A percentile compares a stretch with the other conserved stretches of the same genome.
These are phyloP conservation scores for Sebastes minor DNA, from an alignment of 2,797 vertebrate species.

Conservation along the genomic window DNA sequence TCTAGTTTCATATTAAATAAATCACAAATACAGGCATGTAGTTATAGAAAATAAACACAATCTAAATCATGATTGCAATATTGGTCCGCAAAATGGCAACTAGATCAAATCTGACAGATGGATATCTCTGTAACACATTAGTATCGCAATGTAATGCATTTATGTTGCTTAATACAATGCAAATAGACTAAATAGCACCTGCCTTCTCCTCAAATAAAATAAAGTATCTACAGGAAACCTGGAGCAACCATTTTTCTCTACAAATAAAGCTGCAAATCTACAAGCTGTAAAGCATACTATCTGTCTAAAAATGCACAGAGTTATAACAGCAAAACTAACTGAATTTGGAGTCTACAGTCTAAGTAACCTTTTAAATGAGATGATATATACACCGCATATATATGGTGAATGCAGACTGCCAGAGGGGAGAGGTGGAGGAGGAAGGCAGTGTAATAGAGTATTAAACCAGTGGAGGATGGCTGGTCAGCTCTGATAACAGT, in stretches of 20 bases:
- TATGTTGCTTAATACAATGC: background rate
- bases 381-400: slow-evolving; percentile 2
- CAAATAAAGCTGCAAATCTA: slow-evolving; percentile 1
- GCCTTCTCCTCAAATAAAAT: background rate
- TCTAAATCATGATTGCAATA: background rate
- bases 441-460: slow-evolving; percentile 42
- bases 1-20: background rate
- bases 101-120: background rate
- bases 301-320: background rate
- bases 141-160: background rate
- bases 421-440: slow-evolving; percentile 20
- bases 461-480: slow-evolving; percentile 57
- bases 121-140: background rate
- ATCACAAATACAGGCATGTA: background rate
- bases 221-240: background rate
- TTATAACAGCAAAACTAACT: slow-evolving; percentile 1
- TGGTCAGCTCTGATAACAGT: slow-evolving; percentile 71
- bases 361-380: slow-evolving; percentile 15
- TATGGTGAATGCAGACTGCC: background rate
- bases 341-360: background rate
- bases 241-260: background rate
- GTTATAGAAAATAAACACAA: background rate
- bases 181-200: background rate
- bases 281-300: background rate
- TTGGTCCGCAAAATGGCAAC: background rate